phyloP scores from a whole-genome alignment of 2,797 vertebrate species.

The Danio aesculapii region DNA sequence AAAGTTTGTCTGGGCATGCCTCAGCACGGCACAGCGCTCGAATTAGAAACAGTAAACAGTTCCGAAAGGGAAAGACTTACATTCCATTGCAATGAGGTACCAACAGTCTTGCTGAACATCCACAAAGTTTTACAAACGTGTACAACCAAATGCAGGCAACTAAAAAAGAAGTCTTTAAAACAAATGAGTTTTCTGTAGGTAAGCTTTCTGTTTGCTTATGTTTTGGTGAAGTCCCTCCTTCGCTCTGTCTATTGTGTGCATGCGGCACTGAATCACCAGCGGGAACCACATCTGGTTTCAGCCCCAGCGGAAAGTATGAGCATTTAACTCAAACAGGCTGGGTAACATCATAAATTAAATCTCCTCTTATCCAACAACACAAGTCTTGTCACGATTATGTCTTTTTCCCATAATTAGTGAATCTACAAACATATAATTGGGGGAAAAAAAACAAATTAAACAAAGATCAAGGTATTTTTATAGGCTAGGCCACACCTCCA shows the following conservation, averaged over 20 bases:
- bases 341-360: not conserved
- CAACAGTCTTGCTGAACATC: constrained; percentile 24
- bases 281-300: constrained; percentile 65
- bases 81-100: constrained; percentile 40
- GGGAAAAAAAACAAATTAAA: not conserved
- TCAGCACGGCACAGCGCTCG: not conserved
- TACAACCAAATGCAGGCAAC: not conserved
- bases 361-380: not conserved
- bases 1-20: not conserved
- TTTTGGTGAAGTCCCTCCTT: constrained; percentile 23
- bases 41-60: not conserved
- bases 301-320: constrained; percentile 57
- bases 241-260: constrained; percentile 39
- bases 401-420: not conserved
- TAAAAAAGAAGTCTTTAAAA: not conserved
- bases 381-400: not conserved
- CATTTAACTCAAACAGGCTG: constrained; percentile 65
- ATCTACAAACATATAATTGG: not conserved
- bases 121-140: constrained; percentile 16
- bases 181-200: constrained; percentile 2
- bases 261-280: constrained; percentile 61
- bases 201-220: not conserved
- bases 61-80: constrained; percentile 60
- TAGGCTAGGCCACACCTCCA: not conserved
- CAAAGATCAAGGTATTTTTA: not conserved